Base-by-base conservation (phyloP, 2,113 vertebrate species). In the Alethe castanea region DNA sequence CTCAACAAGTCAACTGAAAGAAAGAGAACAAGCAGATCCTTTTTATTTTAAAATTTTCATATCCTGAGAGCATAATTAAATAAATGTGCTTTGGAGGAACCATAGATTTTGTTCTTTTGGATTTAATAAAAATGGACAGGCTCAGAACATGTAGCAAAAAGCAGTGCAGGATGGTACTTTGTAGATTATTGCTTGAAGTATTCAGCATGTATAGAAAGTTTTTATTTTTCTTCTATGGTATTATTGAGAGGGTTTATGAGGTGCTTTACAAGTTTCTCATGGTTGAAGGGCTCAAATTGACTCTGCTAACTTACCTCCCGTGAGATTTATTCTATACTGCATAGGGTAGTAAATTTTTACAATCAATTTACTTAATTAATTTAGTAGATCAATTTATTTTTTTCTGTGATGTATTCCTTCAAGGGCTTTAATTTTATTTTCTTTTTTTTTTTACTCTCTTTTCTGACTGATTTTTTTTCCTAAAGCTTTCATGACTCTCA, bases 301-400 rank as follows among this genome's bases (percentile, higher is more conserved):
- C 94, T 98, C 93, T 86, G 66, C 94, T 96, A 96, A 96, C 90
- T 96, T 93, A 44, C 94, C 74, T 97, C 94, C 93, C 77, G 0
- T 88, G 91, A 95, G 94, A 82, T 90, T 95, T 96, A 92, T 60
- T 96, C 91, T 64, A 62, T 97, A 86, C 66, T 95, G 92, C 90
- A 87, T 61, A 88, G 83, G 59, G 87, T 71, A 93, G 90, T 97
- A 96, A 97, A 92, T 96, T 96, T 97, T 97, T 97, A 86, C 89
- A 97, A 94, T 97, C 95, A 95, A 97, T 97, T 97, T 97, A 82
- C 92, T 96, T 96, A 96, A 95, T 97, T 97, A 97, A 97, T 97
- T 97, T 97, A 97, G 95, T 96, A 95, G 88, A 94, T 97, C 96
- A 97, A 89, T 95, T 97, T 97, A 97, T 96, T 97, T 97, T 96